Conservation (phyloP, 2,888 invertebrate genomes). For the Cephus spinipes region DNA sequence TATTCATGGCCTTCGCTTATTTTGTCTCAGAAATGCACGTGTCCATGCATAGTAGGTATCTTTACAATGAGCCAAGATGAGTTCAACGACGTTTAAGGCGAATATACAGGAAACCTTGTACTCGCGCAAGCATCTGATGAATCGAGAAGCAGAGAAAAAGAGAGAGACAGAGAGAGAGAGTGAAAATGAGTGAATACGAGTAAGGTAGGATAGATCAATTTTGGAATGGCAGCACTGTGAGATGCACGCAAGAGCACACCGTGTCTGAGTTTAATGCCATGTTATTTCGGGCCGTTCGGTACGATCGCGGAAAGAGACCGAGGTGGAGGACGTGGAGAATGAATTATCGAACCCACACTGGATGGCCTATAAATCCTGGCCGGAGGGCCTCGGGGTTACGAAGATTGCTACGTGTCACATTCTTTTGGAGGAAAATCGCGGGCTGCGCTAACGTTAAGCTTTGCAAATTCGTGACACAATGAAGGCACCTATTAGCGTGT, state of each 20-base stretch:
- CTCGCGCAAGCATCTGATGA: too few relatives aligned
- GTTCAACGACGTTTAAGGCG: too few relatives aligned
- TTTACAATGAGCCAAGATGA: too few relatives aligned
- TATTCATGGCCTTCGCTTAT: too few relatives aligned
- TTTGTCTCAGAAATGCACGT: too few relatives aligned
- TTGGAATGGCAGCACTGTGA: not conserved
- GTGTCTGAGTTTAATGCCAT: not conserved
- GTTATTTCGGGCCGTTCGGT: not conserved
- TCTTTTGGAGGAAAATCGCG: conserved; percentile 44
- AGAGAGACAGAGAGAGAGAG: too few relatives aligned
- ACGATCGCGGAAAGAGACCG: not conserved
- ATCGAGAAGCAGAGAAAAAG: too few relatives aligned
- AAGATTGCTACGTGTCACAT: conserved; percentile 53
- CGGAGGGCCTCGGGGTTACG: conserved; percentile 37
- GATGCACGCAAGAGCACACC: not conserved
- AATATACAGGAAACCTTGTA: too few relatives aligned
- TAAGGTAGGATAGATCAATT: not conserved
- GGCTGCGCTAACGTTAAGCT: conserved; percentile 17
- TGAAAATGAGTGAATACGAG: too few relatives aligned
- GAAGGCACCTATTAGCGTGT: not conserved
- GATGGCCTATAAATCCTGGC: conserved; percentile 46
- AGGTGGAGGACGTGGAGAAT: conserved; percentile 29
- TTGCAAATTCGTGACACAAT: not conserved
- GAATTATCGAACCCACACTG: conserved; percentile 45
- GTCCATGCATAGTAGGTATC: too few relatives aligned